Base-by-base conservation (phyloP, 2,797 vertebrate genomes). In the Gambusia yucatana region DNA sequence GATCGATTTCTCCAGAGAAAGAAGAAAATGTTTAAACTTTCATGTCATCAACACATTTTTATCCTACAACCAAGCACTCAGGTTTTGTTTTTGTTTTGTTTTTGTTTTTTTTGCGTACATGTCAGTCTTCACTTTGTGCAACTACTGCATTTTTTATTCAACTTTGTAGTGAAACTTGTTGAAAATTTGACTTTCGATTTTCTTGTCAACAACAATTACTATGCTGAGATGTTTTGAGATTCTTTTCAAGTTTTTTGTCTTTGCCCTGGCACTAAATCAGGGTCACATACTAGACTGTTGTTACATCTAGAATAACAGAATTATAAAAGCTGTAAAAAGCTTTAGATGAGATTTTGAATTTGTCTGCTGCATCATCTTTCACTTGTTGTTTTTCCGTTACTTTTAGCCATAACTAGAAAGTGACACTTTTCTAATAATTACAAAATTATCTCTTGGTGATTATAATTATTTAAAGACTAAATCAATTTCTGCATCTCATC, bases 111-210 rank as follows among this genome's bases (percentile, higher is more conserved):
- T 67, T 86, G 57, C 79, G 72, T 72, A 69, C 55, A 36, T 79
- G 74, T 55, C 50, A 59, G 57, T 59, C 39, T 74, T 50, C 73
- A 41, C 22, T 76, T 55, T 87, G 63, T 80, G 46, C 85, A 90
- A 78, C 73, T 65, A 89, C 86, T 93, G 76, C 77, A 85, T 88
- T 87, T 84, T 85, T 92, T 87, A 94, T 89, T 79, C 84, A 89
- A 48, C 91, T 80, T 89, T 84, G 84, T 75, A 89, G 78, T 82
- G 57, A 78, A 1, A 76, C 87, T 84, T 50, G 87, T 88, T 87
- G 88, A 2, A 90, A 79, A 39, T 39, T 6, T 36, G 6, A 65
- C 33, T 65, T 65, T 65, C 28, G 4, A 20, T 36, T 17, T 83
- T 57, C 41, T 44, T 82, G 79, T 80, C 48, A 25, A 61, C 84